These are phyloP conservation scores for Salvelinus namaycush DNA, from an alignment of 2,113 vertebrate species.

Conservation along the genomic window DNA sequence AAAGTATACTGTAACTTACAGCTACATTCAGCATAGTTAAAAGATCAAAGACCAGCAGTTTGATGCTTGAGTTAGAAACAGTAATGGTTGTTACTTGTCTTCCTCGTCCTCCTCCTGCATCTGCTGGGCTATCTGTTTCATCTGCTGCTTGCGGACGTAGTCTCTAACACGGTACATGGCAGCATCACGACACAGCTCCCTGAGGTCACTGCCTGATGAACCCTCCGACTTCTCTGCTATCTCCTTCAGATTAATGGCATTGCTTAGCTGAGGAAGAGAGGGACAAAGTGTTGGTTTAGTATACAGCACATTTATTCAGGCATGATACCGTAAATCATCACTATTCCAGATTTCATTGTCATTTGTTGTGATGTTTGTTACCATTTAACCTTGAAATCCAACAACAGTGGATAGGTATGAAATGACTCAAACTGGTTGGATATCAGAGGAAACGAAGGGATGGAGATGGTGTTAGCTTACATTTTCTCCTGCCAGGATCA, in stretches of 20 bases:
- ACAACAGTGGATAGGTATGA: no score
- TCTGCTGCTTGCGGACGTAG: slow-evolving; percentile 79
- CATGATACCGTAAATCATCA: no score
- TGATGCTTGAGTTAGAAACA: no score
- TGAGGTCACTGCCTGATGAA: slow-evolving; percentile 78
- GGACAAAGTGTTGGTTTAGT: no score
- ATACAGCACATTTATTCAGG: background rate
- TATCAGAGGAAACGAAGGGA: background rate
- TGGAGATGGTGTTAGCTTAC: slow-evolving; percentile 53
- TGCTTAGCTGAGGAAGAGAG: slow-evolving; percentile 68
- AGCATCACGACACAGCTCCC: slow-evolving; percentile 77
- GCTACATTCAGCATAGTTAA: background rate
- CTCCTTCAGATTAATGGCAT: slow-evolving; percentile 75
- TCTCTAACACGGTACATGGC: slow-evolving; percentile 78
- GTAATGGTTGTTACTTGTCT: slow-evolving; percentile 58
- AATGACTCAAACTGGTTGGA: no score
- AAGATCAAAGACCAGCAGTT: background rate
- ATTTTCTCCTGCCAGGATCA: slow-evolving; percentile 78
- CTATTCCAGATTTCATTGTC: no score
- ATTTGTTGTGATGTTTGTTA: no score
- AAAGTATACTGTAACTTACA: no score
- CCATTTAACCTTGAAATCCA: no score
- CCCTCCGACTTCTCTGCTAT: slow-evolving; percentile 73
- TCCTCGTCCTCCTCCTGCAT: slow-evolving; percentile 64
- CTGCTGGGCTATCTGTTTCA: slow-evolving; percentile 75